Percentiles rank a stretch among this genome's conserved stretches.
phyloP scores from a whole-genome alignment of 2,113 vertebrate species.

The Triplophysa dalaica region DNA sequence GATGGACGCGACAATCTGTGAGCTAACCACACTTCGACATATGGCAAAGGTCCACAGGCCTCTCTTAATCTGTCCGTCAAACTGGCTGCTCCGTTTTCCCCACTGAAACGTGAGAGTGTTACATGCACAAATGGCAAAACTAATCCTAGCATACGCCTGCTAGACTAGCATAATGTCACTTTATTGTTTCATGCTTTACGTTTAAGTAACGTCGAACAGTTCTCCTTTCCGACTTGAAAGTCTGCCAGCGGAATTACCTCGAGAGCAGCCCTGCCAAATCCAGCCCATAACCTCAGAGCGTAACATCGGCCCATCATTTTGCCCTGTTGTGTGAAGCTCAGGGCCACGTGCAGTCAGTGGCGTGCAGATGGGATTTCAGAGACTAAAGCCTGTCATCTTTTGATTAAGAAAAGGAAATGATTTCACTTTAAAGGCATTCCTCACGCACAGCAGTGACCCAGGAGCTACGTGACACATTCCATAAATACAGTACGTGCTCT shows the following conservation, averaged over 20 bases:
- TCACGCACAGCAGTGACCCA: conserved; percentile 34
- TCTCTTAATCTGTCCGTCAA: conserved; percentile 55
- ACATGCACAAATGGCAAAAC: not conserved
- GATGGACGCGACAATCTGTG: conserved; percentile 33
- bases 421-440: conserved; percentile 89
- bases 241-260: conserved; percentile 33
- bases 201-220: conserved; percentile 30
- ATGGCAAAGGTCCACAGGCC: conserved; percentile 53
- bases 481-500: no score
- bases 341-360: conserved; percentile 53
- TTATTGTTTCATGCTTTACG: conserved; percentile 2
- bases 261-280: conserved; percentile 40
- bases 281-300: conserved; percentile 43
- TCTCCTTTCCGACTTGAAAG: not conserved
- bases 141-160: not conserved
- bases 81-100: conserved; percentile 32
- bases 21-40: conserved; percentile 47
- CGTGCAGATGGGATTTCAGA: conserved; percentile 84
- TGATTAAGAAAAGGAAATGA: conserved; percentile 95
- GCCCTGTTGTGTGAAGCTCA: conserved; percentile 16
- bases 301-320: conserved; percentile 37
- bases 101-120: conserved; percentile 38
- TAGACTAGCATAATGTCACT: conserved; percentile 3
- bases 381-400: conserved; percentile 86
- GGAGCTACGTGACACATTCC: no score